Conservation (phyloP, 64 coral and sea anemone genomes). For the Montipora sp. region DNA sequence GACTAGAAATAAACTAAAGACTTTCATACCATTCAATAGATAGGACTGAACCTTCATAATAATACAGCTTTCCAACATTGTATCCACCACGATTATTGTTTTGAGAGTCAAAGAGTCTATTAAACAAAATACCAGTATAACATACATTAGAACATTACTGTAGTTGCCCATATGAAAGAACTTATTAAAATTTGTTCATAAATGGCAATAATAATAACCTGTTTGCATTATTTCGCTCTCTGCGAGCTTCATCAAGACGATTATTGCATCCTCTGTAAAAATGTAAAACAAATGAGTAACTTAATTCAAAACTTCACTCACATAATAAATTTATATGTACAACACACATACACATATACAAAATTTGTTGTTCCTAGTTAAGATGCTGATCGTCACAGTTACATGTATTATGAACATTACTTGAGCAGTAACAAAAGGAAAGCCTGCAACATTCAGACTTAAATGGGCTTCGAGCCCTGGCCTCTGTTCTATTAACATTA, state of each 20-base stretch:
- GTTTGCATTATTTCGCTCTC: slow-evolving; percentile 83
- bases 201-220: slow-evolving; percentile 24
- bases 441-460: no score
- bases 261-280: slow-evolving; percentile 74
- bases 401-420: no score
- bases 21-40: slow-evolving; percentile 73
- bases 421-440: no score
- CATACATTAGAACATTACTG: no score
- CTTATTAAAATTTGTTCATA: not conserved
- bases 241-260: slow-evolving; percentile 75
- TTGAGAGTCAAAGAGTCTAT: slow-evolving; percentile 76
- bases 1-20: not conserved
- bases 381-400: no score
- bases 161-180: not conserved
- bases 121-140: no score
- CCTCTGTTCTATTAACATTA: no score
- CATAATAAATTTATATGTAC: no score
- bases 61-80: slow-evolving; percentile 89
- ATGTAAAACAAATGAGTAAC: not conserved
- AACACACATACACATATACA: no score
- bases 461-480: no score
- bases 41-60: slow-evolving; percentile 78
- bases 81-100: slow-evolving; percentile 92
- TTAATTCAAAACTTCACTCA: no score
- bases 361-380: no score